Evolutionary conservation across 1,140 invertebrate genomes (phyloP), one percentile per base, ranked within the genome.

Genomic region (Ctenoplectra terminalis): DNA sequence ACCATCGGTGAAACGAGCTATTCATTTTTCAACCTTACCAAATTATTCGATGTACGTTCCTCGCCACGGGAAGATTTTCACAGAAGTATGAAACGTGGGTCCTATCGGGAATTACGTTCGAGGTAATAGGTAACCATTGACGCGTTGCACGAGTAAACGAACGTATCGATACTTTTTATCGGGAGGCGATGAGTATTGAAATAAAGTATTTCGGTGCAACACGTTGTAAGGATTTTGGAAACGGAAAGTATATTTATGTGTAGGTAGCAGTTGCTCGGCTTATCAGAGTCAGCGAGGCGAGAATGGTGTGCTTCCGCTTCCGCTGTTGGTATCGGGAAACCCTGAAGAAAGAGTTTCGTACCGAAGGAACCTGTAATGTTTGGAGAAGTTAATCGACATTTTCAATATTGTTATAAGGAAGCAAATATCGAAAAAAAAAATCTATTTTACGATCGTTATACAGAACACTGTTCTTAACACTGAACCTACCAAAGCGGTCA

Each of bases 281-380:
- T 87, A 87, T 87, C 86, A 67, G 58, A 84, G 69, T 17, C 70
- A 67, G 73, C 56, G 82, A 84, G 69, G 74, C 82, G 83, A 67
- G 82, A 87, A 87, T 74, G 70, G 61, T 71, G 56, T 31, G 69
- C 74, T 87, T 87, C 86, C 85, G 86, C 34, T 87, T 87, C 85
- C 85, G 85, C n/a, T n/a, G 37, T 71, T n/a, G 37, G 63, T 87
- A 87, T 87, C 84, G 64, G 70, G 82, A 79, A 81, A 80, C 60
- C 67, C 81, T 64, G 48, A 76, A 87, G 72, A 87, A 87, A 81
- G 81, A 87, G 60, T 80, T 86, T 83, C 34, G 17, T 79, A 87
- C 70, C 56, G 75, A 50, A 69, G 81, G 73, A 54, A 73, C 40
- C 54, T 43, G 31, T 29, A 63, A 70, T 31, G 46, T 34, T 63